Percentiles rank a stretch among this genome's conserved stretches.
Evolutionary conservation across 1,140 invertebrate species (phyloP).

Genomic region (Phymastichus coffea): DNA sequence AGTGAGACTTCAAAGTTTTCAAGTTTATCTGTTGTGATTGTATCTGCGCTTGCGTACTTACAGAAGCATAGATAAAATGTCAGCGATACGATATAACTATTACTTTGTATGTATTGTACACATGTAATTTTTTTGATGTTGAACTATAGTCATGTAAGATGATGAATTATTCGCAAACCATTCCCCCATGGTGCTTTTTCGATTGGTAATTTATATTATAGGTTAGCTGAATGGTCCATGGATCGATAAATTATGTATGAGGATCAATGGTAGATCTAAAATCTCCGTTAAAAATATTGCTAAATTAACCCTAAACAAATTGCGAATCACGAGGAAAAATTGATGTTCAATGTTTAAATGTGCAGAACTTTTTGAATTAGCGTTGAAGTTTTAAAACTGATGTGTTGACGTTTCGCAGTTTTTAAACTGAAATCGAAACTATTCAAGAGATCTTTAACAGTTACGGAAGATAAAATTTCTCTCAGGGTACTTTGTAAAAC

Average conservation of each 20-base stretch:
- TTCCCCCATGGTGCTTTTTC: slow-evolving; percentile 11
- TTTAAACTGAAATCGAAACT: too few species aligned
- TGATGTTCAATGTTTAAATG: too few species aligned
- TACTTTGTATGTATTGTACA: slow-evolving; percentile 1
- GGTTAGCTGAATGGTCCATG: not conserved
- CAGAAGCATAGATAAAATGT: not conserved
- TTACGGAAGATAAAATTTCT: slow-evolving; percentile 11
- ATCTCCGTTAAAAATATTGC: too few species aligned
- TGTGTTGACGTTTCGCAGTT: too few species aligned
- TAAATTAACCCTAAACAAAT: too few species aligned
- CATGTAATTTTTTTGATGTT: slow-evolving; percentile 10
- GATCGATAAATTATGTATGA: not conserved
- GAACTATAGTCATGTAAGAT: slow-evolving; percentile 3
- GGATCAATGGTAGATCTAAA: not conserved
- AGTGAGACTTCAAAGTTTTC: not conserved
- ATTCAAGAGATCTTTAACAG: slow-evolving; percentile 1
- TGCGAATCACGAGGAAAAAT: too few species aligned
- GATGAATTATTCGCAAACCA: slow-evolving; percentile 1
- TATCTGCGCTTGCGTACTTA: not conserved
- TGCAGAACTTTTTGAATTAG: too few species aligned
- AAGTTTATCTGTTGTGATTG: slow-evolving; percentile 16
- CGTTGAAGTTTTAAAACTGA: too few species aligned
- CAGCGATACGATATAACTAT: slow-evolving; percentile 2
- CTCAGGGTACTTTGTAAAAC: slow-evolving; percentile 11
- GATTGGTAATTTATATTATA: slow-evolving; percentile 5